phyloP scores from a whole-genome alignment of 1,140 invertebrate species.

The Drosophila quadrilineata region DNA sequence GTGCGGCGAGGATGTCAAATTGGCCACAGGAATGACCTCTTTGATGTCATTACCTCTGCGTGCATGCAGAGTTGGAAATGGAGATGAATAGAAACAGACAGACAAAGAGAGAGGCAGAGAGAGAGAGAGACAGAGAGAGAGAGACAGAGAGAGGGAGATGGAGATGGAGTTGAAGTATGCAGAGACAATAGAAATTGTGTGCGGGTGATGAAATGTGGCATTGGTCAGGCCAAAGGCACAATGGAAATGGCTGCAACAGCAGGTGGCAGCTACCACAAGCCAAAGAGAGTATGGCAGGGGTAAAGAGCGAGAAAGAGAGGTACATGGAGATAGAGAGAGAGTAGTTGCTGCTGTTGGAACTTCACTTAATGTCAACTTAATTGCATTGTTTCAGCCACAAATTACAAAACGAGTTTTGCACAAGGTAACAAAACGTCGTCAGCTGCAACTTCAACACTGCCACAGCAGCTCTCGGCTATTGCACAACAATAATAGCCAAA shows the following conservation, averaged over 20 bases:
- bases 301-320: background rate
- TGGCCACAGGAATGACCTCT: constrained; percentile 40
- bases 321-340: too few species aligned
- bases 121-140: background rate
- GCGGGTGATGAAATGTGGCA: constrained; percentile 8
- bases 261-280: background rate
- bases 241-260: background rate
- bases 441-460: constrained; percentile 13
- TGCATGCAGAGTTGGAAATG: background rate
- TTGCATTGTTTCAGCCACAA: constrained; percentile 77
- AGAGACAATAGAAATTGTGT: constrained; percentile 9
- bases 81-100: background rate
- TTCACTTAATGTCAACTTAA: constrained; percentile 78
- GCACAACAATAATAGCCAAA: constrained; percentile 47
- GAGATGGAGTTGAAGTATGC: background rate
- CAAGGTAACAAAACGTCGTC: constrained; percentile 67
- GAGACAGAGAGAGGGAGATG: background rate
- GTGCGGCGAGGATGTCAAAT: constrained; percentile 12
- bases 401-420: constrained; percentile 75
- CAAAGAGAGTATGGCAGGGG: background rate
- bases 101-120: constrained; percentile 4
- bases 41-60: constrained; percentile 33
- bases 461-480: background rate
- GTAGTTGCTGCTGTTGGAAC: constrained; percentile 40
- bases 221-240: constrained; percentile 12